phyloP scores from a whole-genome alignment of 2,113 vertebrate species.

The Galeopterus variegatus region DNA sequence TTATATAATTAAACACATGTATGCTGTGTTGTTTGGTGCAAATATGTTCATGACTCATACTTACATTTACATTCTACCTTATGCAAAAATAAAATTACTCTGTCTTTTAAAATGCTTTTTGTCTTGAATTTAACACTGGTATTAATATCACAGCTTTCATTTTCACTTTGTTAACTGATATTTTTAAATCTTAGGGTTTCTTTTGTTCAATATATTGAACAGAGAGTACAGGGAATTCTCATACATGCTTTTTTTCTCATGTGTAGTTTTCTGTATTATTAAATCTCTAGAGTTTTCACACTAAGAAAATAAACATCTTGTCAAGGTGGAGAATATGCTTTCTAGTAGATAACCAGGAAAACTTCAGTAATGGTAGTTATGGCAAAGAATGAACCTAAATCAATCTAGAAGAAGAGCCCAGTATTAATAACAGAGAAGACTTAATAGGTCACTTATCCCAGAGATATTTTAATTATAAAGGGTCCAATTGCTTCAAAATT shows the following conservation, averaged over 20 bases:
- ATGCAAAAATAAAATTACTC: not conserved
- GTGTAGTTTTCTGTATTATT: not conserved
- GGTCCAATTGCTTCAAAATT: not conserved
- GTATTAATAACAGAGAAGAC: not conserved
- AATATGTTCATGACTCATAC: not conserved
- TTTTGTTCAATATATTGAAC: not conserved
- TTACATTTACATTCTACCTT: not conserved
- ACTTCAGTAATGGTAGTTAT: not conserved
- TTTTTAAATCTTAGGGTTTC: not conserved
- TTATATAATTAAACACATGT: not conserved
- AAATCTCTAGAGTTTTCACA: not conserved
- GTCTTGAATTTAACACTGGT: not conserved
- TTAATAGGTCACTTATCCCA: not conserved
- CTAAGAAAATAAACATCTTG: not conserved
- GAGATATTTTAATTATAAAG: not conserved
- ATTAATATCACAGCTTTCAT: not conserved
- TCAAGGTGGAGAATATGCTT: not conserved
- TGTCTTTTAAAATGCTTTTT: not conserved
- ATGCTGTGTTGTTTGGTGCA: not conserved
- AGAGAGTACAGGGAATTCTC: not conserved
- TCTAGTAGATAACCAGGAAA: not conserved
- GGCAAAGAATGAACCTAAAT: not conserved
- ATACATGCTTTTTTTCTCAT: not conserved
- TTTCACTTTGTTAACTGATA: not conserved
- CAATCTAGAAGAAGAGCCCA: not conserved